Percentiles rank a stretch among this genome's conserved stretches.
Evolutionary conservation across 2,888 invertebrate species (phyloP).

Genomic region (Macrosiphum euphorbiae): DNA sequence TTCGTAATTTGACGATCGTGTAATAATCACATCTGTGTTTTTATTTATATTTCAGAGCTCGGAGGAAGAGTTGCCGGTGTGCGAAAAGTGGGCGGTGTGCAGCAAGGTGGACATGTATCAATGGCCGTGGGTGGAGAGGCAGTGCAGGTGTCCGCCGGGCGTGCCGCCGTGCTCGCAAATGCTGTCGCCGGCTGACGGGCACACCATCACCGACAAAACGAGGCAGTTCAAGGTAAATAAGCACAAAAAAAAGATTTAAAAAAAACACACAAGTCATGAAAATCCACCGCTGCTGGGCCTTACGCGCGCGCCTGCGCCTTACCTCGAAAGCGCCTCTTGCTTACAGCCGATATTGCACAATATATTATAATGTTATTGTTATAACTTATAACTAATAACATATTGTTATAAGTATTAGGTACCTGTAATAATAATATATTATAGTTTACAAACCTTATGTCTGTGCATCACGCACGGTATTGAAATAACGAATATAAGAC

Average conservation of each 20-base stretch:
- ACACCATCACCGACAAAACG: conserved; percentile 75
- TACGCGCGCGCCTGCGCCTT: too few relatives aligned
- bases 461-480: not conserved
- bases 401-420: not conserved
- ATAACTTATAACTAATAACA: not conserved
- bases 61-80: conserved; percentile 85
- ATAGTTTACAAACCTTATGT: not conserved
- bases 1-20: not conserved
- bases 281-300: not conserved
- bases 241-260: too few relatives aligned
- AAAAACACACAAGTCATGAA: not conserved
- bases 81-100: conserved; percentile 84
- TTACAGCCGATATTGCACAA: not conserved
- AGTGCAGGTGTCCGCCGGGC: conserved; percentile 80
- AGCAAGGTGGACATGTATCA: conserved; percentile 90
- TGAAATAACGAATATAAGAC: not conserved
- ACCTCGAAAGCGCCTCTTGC: too few relatives aligned
- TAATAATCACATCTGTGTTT: conserved; percentile 19
- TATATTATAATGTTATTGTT: not conserved
- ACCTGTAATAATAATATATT: not conserved
- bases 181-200: conserved; percentile 77
- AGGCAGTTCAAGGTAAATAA: conserved; percentile 71
- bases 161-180: conserved; percentile 73
- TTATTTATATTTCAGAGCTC: conserved; percentile 76
- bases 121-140: conserved; percentile 88